Percentiles rank a stretch among this genome's conserved stretches.
These are phyloP conservation scores for Perca fluviatilis DNA, from an alignment of 2,113 vertebrate genomes.

Conservation along the genomic window DNA sequence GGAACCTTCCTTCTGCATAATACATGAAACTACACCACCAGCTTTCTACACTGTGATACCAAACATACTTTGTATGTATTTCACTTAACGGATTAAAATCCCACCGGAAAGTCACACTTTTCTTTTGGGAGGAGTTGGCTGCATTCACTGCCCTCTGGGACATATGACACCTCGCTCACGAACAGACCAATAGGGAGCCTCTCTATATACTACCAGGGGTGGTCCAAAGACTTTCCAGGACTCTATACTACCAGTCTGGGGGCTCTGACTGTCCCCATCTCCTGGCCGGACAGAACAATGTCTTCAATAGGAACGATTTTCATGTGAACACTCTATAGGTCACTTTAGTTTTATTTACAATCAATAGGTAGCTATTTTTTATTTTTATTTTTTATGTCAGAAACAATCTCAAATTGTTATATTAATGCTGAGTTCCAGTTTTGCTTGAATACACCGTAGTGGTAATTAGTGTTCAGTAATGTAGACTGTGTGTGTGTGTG, in stretches of 20 bases:
- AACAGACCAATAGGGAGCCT: constrained; percentile 60
- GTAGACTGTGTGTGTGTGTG: no score
- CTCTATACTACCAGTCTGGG: not conserved
- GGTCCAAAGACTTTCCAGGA: constrained; percentile 31
- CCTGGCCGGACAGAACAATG: constrained; percentile 27
- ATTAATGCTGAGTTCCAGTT: not conserved
- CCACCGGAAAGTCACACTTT: constrained; percentile 11
- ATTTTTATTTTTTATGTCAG: not conserved
- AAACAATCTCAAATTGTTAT: not conserved
- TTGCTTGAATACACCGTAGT: no score
- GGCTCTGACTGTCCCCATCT: constrained; percentile 62
- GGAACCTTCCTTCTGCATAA: not conserved
- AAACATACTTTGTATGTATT: not conserved
- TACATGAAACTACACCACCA: not conserved
- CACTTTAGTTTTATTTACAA: no score
- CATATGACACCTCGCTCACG: constrained; percentile 49
- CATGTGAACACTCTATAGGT: no score
- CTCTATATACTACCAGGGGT: constrained; percentile 8
- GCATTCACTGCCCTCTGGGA: constrained; percentile 56
- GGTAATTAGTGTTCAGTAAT: no score
- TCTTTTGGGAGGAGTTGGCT: not conserved
- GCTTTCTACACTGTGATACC: rapidly evolving
- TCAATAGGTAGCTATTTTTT: no score
- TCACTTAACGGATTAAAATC: not conserved
- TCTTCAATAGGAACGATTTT: no score